phyloP scores from a whole-genome alignment of 2,797 vertebrate species.

The Selene dorsalis region DNA sequence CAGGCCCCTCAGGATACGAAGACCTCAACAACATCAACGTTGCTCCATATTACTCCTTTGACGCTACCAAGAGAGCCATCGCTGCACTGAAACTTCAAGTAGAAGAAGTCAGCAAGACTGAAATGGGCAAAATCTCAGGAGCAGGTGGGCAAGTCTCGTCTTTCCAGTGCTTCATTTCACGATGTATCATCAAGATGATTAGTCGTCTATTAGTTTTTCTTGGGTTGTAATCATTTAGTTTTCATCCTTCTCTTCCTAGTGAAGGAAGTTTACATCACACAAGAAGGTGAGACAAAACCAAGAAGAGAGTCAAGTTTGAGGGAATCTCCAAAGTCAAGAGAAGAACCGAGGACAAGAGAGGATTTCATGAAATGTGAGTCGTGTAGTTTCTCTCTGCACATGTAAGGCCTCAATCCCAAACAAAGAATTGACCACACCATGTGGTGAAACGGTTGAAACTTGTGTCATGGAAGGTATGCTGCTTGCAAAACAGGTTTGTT shows the following conservation, averaged over 20 bases:
- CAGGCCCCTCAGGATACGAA: conserved; percentile 85
- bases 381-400: neutral
- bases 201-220: neutral
- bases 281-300: conserved; percentile 70
- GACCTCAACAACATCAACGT: conserved; percentile 82
- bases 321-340: conserved; percentile 33
- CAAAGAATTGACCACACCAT: conserved; percentile 10
- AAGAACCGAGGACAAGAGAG: conserved; percentile 35
- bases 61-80: conserved; percentile 83
- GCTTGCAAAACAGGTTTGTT: conserved; percentile 73
- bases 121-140: conserved; percentile 80
- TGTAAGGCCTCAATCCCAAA: neutral
- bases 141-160: conserved; percentile 71
- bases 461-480: conserved; percentile 21
- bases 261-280: conserved; percentile 83
- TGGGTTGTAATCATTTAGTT: neutral
- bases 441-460: conserved; percentile 51
- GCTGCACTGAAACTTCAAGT: conserved; percentile 80
- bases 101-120: conserved; percentile 82
- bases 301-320: conserved; percentile 74
- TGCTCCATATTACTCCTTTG: conserved; percentile 82
- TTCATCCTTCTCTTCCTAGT: conserved; percentile 66
- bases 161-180: neutral
- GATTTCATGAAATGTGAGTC: conserved; percentile 85
- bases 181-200: neutral